phyloP scores from a whole-genome alignment of 2,797 vertebrate species.

The Hydrophis major region DNA sequence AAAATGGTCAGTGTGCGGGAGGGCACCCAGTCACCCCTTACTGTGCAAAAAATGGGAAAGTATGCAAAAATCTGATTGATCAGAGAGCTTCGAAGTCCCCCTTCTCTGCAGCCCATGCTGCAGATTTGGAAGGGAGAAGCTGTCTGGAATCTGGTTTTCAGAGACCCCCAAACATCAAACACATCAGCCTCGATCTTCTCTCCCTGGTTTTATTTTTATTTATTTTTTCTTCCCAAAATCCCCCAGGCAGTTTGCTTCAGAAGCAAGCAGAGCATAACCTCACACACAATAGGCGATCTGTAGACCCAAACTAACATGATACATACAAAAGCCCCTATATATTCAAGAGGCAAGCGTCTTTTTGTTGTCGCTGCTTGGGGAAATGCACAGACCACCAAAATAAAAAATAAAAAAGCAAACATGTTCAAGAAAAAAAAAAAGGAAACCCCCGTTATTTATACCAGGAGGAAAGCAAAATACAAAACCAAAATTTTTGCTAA shows the following conservation, averaged over 20 bases:
- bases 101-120: constrained; percentile 46
- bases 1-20: constrained; percentile 73
- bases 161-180: constrained; percentile 59
- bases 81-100: constrained; percentile 47
- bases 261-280: constrained; percentile 64
- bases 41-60: constrained; percentile 62
- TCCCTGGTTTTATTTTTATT: neutral
- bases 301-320: constrained; percentile 26
- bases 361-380: constrained; percentile 52
- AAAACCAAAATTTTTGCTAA: constrained; percentile 48
- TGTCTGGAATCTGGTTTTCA: constrained; percentile 55
- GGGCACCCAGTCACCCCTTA: constrained; percentile 65
- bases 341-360: constrained; percentile 46
- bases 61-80: constrained; percentile 66
- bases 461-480: constrained; percentile 32
- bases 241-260: constrained; percentile 68
- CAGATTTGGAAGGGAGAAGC: constrained; percentile 58
- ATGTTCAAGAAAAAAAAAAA: constrained; percentile 71
- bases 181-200: constrained; percentile 27
- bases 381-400: constrained; percentile 58
- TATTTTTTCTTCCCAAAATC: constrained; percentile 36
- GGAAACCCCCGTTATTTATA: constrained; percentile 57
- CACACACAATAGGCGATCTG: constrained; percentile 65
- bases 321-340: neutral
- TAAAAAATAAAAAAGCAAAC: constrained; percentile 50